phyloP scores from a whole-genome alignment of 1,140 invertebrate species.

The Camponotus vicinus region DNA sequence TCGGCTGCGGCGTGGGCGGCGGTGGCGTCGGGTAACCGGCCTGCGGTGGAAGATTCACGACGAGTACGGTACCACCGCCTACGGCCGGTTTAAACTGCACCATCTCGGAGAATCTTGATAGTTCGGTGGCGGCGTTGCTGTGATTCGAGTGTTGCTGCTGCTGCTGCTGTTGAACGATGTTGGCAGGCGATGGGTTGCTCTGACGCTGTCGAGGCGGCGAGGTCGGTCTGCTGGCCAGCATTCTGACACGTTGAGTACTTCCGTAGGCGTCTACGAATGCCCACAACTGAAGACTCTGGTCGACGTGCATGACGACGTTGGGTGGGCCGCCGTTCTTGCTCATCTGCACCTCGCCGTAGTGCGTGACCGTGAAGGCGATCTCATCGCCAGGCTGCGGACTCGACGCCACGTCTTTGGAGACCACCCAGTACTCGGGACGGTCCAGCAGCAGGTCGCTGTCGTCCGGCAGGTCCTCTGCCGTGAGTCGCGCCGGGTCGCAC shows the following conservation, averaged over 20 bases:
- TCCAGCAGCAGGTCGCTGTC: slow-evolving; percentile 97
- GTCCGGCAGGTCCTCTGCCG: slow-evolving; percentile 93
- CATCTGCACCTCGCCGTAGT: slow-evolving; percentile 95
- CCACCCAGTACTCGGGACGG: slow-evolving; percentile 98
- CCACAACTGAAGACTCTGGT: slow-evolving; percentile 95
- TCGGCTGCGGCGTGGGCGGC: slow-evolving; percentile 81
- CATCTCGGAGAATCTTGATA: slow-evolving; percentile 86
- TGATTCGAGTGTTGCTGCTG: slow-evolving; percentile 79
- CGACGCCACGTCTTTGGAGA: slow-evolving; percentile 96
- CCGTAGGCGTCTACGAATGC: slow-evolving; percentile 98
- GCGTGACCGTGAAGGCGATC: slow-evolving; percentile 94
- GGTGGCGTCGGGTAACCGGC: slow-evolving; percentile 76
- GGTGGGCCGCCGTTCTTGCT: slow-evolving; percentile 94
- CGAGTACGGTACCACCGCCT: slow-evolving; percentile 91
- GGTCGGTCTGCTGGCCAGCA: slow-evolving; percentile 87
- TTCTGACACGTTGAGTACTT: slow-evolving; percentile 94
- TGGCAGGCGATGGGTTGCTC: slow-evolving; percentile 64
- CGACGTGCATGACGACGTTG: slow-evolving; percentile 96
- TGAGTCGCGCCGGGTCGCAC: slow-evolving; percentile 93
- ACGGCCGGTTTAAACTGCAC: slow-evolving; percentile 89
- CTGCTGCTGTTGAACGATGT: slow-evolving; percentile 70
- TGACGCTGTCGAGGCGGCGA: slow-evolving; percentile 82
- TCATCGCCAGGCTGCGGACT: slow-evolving; percentile 95
- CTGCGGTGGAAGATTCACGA: slow-evolving; percentile 92
- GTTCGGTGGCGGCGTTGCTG: slow-evolving; percentile 81